Base-by-base conservation (phyloP, 2,113 vertebrate genomes). In the Mus pahari region DNA sequence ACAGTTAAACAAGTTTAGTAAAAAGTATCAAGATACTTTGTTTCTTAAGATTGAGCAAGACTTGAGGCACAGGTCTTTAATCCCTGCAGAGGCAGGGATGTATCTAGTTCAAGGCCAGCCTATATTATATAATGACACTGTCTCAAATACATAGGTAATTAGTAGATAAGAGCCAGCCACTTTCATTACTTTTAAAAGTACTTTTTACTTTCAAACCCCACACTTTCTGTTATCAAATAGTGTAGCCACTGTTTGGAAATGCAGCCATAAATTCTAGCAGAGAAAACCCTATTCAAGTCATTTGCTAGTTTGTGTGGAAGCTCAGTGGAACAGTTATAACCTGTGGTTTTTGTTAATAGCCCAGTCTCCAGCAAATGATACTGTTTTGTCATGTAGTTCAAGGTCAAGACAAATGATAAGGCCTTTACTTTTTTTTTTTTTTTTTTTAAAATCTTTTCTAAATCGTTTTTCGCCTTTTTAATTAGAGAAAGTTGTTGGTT, bases 401-500 rank as follows among this genome's bases (percentile, higher is more conserved):
- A 42, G 64, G 58, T 86, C n/a, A 58, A 16, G 71, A 70, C 70
- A 78, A 48, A 45, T 77, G 64, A n/a, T 5, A 28, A 50, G 82
- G 4, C 55, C 78, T 83, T 89, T 50, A 20, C 66, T 60, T 58
- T 58, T 55, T 55, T 55, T 55, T 55, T 55, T 55, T 55, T 58
- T 55, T 55, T 55, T 55, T 55, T 55, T 55, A 55, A 55, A 16
- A 20, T 70, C 71, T 88, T 79, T 77, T 58, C 50, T 36, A 39
- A 31, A 22, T 33, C 71, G 24, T 77, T 83, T 48, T 13, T 31
- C 39, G 1, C 33, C 7, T 48, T 87, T 90, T 95, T 82, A 91
- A 28, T 78, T 86, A 24, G 60, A 84, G 74, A 55, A 74, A 53
- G 36, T 95, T 96, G 31, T 60, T 78, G 58, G 33, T 89, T 93